Base-by-base conservation (phyloP, 2,888 invertebrate species). In the Sussaba pulchella region DNA sequence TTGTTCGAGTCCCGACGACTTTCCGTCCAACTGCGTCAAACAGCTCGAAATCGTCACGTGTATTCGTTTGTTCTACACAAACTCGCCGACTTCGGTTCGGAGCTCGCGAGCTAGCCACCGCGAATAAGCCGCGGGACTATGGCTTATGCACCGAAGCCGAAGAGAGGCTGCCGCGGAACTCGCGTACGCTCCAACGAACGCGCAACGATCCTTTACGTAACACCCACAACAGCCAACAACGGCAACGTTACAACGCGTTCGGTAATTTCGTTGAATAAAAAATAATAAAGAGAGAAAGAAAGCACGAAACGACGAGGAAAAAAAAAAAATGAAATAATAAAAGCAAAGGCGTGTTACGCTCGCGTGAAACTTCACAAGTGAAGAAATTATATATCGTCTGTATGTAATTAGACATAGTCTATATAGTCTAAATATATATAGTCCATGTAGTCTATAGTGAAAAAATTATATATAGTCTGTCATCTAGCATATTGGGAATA, bases 181-280 rank as follows among this genome's bases (percentile, higher is more conserved):
- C 75, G n/a, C n/a, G 79, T 80, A 61, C 76, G 75, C 63, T 72
- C 72, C 61, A 80, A 80, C 54, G 80, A 80, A 63, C 72, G 67
- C 76, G 80, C 80, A 80, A 80, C 76, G 80, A 80, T 76, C 80
- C 80, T 80, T 80, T 80, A 76, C 76, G 80, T 76, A 80, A 80
- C 71, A 63, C 52, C 50, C 41, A 31, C 19, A 69, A 47, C 43
- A 59, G n/a, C 54, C 52, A 21, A 57, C 57, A 61, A 41, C 41
- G 24, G 50, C 54, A 24, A 26, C 47, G 47, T 79, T 71, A 54
- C 19, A 80, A 76, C 52, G 54, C 61, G 52, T 64, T 47, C 57
- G 43, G 43, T 54, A 39, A 52, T 26, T 39, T 39, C 26, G 26
- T 52, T 12, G 10, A 67, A 24, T 17, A 50, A 6, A 21, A 5